Conservation (phyloP, 2,113 vertebrate genomes). For the Festucalex cinctus region DNA sequence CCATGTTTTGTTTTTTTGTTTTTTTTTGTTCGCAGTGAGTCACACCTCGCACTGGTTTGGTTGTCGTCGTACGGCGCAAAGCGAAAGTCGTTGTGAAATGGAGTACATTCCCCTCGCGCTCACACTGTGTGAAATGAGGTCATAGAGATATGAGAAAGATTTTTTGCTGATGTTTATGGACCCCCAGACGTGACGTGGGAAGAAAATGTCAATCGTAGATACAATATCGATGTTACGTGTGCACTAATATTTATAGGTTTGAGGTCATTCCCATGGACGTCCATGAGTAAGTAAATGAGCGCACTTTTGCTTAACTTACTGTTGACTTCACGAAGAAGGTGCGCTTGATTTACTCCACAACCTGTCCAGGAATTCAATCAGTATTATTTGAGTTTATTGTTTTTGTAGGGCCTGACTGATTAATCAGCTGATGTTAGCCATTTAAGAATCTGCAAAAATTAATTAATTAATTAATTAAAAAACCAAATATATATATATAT, state of each 20-base stretch:
- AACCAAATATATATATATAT: no score
- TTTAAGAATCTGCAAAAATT: no score
- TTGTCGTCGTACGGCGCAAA: neutral
- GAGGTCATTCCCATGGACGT: neutral
- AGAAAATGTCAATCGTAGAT: neutral
- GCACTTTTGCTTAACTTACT: no score
- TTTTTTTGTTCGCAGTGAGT: neutral
- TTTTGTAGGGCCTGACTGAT: no score
- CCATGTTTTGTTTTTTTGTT: no score
- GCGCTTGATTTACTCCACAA: no score
- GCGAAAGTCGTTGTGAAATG: neutral
- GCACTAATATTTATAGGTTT: neutral
- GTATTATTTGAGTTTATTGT: no score
- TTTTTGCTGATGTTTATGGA: neutral
- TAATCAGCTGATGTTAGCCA: no score
- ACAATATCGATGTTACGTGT: neutral
- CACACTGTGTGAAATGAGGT: neutral
- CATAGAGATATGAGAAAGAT: neutral
- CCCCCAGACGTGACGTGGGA: neutral
- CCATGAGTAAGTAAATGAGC: neutral
- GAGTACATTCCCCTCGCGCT: neutral
- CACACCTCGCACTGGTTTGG: neutral
- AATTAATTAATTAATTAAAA: no score
- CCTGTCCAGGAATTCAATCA: no score
- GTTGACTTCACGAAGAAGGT: neutral